phyloP scores from a whole-genome alignment of 2,797 vertebrate species.

The Morelia viridis region DNA sequence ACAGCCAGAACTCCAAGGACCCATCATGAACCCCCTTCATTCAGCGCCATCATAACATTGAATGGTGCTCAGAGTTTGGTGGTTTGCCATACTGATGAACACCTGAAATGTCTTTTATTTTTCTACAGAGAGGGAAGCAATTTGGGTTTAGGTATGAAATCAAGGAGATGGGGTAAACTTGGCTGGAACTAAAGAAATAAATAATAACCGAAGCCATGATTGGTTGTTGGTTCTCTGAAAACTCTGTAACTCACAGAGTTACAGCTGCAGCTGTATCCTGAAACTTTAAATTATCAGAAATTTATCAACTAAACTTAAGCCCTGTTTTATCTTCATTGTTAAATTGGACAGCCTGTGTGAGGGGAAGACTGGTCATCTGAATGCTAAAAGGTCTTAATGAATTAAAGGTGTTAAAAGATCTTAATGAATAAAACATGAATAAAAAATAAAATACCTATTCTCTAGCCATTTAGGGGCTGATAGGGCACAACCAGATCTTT shows the following conservation, averaged over 20 bases:
- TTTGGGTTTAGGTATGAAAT: neutral
- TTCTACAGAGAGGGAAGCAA: neutral
- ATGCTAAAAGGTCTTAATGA: neutral
- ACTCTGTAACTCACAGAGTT: neutral
- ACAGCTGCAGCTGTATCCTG: neutral
- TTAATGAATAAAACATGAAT: neutral
- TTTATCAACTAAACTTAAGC: neutral
- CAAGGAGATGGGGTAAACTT: neutral
- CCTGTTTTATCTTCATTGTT: neutral
- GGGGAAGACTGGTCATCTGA: neutral
- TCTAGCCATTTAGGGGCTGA: neutral
- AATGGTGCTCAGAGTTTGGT: neutral
- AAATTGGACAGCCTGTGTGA: neutral
- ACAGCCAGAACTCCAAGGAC: no score
- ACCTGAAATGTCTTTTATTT: neutral
- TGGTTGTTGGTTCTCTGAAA: neutral
- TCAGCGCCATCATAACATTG: no score
- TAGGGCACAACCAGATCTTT: neutral
- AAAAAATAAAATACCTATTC: neutral
- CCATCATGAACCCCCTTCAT: no score
- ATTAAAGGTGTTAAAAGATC: neutral
- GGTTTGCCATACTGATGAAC: neutral
- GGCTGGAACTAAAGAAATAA: neutral
- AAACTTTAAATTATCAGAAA: neutral
- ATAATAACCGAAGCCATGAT: neutral